Evolutionary conservation across 2,113 vertebrate species (phyloP).

Genomic region (Thunnus maccoyii): DNA sequence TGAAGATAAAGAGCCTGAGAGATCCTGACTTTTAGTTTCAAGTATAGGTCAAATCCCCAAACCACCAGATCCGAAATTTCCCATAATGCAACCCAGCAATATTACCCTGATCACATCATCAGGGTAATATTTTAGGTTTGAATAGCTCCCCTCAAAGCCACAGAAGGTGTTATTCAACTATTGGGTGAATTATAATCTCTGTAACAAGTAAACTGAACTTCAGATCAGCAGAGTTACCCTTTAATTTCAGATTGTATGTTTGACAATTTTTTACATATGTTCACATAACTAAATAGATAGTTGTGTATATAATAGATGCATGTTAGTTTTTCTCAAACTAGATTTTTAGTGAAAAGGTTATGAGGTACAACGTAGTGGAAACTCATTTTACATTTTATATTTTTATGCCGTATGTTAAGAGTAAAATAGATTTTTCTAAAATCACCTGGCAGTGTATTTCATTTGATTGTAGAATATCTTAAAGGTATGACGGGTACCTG

Average conservation of each 20-base stretch:
- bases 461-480: slow-evolving; percentile 39
- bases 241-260: not conserved
- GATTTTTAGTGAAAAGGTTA: slow-evolving; percentile 3
- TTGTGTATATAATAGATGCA: not conserved
- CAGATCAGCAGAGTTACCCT: not conserved
- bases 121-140: no score
- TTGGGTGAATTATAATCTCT: not conserved
- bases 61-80: no score
- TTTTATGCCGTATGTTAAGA: slow-evolving; percentile 9
- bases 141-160: not conserved
- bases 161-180: not conserved
- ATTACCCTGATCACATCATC: no score
- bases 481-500: slow-evolving; percentile 50
- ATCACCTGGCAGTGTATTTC: slow-evolving; percentile 22
- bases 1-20: no score
- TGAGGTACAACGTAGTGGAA: not conserved
- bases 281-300: no score
- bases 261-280: not conserved
- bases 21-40: no score
- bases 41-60: no score
- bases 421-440: slow-evolving; percentile 42
- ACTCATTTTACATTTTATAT: not conserved
- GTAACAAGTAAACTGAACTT: not conserved
- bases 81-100: no score
- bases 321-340: slow-evolving; percentile 3